Conservation (phyloP, 2,113 vertebrate genomes). For the Hymenochirus boettgeri region DNA sequence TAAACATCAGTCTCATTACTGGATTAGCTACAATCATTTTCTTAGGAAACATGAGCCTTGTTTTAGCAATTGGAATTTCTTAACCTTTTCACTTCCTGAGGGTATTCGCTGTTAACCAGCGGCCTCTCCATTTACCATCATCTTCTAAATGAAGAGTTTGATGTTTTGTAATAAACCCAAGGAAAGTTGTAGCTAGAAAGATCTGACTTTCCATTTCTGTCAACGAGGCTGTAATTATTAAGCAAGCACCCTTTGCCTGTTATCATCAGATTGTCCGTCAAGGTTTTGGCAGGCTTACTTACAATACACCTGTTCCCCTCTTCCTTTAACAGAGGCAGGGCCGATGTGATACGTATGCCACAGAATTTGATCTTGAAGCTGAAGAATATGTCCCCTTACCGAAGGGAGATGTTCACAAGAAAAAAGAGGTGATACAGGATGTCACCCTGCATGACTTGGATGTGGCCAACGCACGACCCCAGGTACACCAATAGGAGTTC, state of each 20-base stretch:
- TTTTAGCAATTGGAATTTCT: no score
- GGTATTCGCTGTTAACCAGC: no score
- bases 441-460: constrained; percentile 96
- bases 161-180: constrained; percentile 59
- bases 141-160: constrained; percentile 36
- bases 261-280: constrained; percentile 46
- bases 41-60: no score
- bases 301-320: constrained; percentile 51
- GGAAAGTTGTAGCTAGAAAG: constrained; percentile 51
- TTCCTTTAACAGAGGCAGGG: constrained; percentile 80
- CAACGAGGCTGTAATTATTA: constrained; percentile 57
- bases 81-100: no score
- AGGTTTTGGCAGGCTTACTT: constrained; percentile 54
- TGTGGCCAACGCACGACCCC: constrained; percentile 89
- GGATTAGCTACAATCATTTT: no score
- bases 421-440: constrained; percentile 98
- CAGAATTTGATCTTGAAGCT: constrained; percentile 96
- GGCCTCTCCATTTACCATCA: not conserved
- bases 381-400: constrained; percentile 96
- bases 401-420: constrained; percentile 97
- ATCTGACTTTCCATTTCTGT: constrained; percentile 62
- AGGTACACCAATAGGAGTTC: constrained; percentile 63
- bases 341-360: constrained; percentile 95
- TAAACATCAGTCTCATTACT: no score
- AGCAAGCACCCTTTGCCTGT: constrained; percentile 44